phyloP scores from a whole-genome alignment of 2,113 vertebrate species.

The Pseudopipra pipra region DNA sequence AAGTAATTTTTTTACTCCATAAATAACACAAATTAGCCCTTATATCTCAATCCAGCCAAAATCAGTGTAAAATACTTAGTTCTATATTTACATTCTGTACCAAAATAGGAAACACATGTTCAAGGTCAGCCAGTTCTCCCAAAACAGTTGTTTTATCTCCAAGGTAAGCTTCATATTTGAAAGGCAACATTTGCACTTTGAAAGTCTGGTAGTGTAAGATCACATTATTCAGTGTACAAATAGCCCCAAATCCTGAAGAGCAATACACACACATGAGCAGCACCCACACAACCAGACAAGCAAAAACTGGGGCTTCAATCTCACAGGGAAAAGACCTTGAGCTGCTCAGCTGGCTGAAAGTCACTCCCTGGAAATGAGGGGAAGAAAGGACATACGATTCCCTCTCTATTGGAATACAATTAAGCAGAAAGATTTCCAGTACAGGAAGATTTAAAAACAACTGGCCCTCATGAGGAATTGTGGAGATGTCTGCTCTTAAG shows the following conservation, averaged over 20 bases:
- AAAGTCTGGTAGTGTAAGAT: neutral
- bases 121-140: constrained; percentile 16
- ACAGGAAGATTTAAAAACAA: neutral
- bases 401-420: neutral
- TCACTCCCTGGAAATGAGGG: neutral
- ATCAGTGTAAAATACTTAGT: constrained; percentile 58
- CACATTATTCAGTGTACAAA: neutral
- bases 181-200: neutral
- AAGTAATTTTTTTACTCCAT: neutral
- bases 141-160: constrained; percentile 10
- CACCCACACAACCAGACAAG: neutral
- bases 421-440: neutral
- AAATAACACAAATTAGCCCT: constrained; percentile 70
- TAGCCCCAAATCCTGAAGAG: neutral
- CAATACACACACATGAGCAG: neutral
- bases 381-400: neutral
- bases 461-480: neutral
- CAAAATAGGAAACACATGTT: constrained; percentile 29
- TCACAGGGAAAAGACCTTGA: neutral
- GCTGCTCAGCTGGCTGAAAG: neutral
- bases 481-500: neutral
- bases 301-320: neutral
- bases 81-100: constrained; percentile 39
- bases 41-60: constrained; percentile 55
- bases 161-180: constrained; percentile 21